Evolutionary conservation across 2,113 vertebrate species (phyloP).

Genomic region (Microtus ochrogaster): DNA sequence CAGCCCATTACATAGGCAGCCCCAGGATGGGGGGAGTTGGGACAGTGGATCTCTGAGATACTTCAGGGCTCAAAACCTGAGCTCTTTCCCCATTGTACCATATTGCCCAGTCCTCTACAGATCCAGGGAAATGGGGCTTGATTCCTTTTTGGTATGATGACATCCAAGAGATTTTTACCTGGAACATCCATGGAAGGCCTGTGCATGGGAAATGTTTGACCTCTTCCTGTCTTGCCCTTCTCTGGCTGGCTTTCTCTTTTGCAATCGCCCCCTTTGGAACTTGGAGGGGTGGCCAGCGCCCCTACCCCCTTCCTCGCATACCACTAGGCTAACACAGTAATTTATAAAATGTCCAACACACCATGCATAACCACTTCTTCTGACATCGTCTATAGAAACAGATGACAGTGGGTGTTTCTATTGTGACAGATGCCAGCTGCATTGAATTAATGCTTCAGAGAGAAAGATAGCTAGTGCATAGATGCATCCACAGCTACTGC

Average conservation of each 20-base stretch:
- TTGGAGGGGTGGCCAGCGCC: slow-evolving; percentile 83
- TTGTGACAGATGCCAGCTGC: slow-evolving; percentile 93
- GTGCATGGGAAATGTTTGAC: slow-evolving; percentile 77
- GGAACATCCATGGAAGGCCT: slow-evolving; percentile 80
- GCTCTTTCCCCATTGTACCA: slow-evolving; percentile 73
- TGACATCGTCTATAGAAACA: slow-evolving; percentile 94
- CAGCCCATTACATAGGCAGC: slow-evolving; percentile 79
- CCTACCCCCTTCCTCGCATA: slow-evolving; percentile 92
- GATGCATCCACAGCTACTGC: slow-evolving; percentile 85
- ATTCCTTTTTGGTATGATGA: slow-evolving; percentile 84
- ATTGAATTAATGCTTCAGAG: slow-evolving; percentile 93
- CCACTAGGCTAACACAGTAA: slow-evolving; percentile 93
- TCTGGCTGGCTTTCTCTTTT: slow-evolving; percentile 77
- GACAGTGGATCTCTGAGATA: slow-evolving; percentile 59
- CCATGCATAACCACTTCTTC: slow-evolving; percentile 95
- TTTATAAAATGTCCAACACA: slow-evolving; percentile 91
- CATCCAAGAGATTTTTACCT: slow-evolving; percentile 83
- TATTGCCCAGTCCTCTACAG: slow-evolving; percentile 82
- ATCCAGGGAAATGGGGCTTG: slow-evolving; percentile 81
- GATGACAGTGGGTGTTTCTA: slow-evolving; percentile 91
- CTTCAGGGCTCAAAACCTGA: slow-evolving; percentile 78
- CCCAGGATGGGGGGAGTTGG: slow-evolving; percentile 61
- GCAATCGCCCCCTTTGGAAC: slow-evolving; percentile 78
- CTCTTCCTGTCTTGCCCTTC: slow-evolving; percentile 74
- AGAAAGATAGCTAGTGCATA: slow-evolving; percentile 86